A percentile compares a stretch with the other conserved stretches of the same genome.
phyloP scores from a whole-genome alignment of 2,888 invertebrate genomes.

The Lasioglossum morio region DNA sequence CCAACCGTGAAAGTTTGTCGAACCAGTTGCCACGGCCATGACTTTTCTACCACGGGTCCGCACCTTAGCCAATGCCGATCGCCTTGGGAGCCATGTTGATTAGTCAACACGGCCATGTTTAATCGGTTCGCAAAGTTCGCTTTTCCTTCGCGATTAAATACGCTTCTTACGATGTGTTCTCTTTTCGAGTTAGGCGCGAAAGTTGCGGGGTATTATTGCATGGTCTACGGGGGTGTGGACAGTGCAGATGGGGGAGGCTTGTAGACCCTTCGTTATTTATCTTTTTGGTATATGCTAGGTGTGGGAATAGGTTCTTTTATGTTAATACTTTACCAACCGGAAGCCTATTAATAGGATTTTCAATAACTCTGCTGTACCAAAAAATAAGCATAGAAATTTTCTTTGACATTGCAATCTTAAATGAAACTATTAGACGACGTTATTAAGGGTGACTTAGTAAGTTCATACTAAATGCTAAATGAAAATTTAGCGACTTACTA shows the following conservation, averaged over 20 bases:
- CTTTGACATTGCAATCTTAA: no score
- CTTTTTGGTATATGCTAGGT: neutral
- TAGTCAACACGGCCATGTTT: constrained; percentile 11
- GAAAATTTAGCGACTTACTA: no score
- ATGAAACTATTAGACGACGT: no score
- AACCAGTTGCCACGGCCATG: constrained; percentile 26
- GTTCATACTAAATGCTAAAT: no score
- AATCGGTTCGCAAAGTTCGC: constrained; percentile 24
- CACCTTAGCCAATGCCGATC: neutral
- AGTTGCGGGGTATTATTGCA: neutral
- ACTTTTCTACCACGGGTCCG: neutral
- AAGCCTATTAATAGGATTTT: no score
- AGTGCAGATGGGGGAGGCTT: no score
- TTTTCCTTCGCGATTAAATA: constrained; percentile 1
- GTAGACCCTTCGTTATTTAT: neutral
- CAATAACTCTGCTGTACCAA: no score
- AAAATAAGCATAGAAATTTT: no score
- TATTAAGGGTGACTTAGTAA: no score
- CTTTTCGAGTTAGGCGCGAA: neutral
- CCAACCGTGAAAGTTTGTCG: constrained; percentile 30
- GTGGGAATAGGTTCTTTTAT: no score
- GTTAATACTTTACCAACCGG: no score
- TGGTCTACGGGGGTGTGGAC: neutral
- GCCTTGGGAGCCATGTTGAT: constrained; percentile 23
- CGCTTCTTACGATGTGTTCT: neutral